A percentile compares a stretch with the other conserved stretches of the same genome.
These are phyloP conservation scores for Hirudinaria manillensis DNA, from an alignment of 2,888 invertebrate genomes.

Conservation along the genomic window DNA sequence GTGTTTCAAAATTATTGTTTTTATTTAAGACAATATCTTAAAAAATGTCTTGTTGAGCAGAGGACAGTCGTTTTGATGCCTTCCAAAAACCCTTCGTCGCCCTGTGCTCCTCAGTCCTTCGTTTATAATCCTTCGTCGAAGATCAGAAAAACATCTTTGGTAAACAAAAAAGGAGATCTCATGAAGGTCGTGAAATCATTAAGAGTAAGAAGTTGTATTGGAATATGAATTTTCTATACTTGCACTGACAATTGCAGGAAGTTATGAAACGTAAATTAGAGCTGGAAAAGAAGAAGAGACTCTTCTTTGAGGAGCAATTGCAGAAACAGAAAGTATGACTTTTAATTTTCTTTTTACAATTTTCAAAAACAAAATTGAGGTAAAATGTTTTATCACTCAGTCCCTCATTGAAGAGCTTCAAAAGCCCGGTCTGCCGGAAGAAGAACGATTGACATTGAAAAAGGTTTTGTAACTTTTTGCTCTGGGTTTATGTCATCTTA, in stretches of 20 bases:
- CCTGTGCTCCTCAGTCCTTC: neutral
- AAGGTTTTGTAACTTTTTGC: neutral
- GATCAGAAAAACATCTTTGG: neutral
- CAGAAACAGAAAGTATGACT: conserved; percentile 3
- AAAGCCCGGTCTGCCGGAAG: neutral
- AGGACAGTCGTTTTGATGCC: conserved; percentile 17
- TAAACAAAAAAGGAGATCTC: neutral
- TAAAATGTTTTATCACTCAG: neutral
- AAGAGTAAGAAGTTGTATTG: no score
- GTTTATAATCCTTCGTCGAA: neutral
- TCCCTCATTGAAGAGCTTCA: conserved; percentile 8
- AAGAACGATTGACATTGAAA: conserved; percentile 6
- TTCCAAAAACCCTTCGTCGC: neutral
- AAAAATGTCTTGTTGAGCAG: neutral
- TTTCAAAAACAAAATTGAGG: neutral
- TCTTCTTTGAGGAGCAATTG: conserved; percentile 1
- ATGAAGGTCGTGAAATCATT: neutral
- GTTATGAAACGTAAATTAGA: conserved; percentile 4
- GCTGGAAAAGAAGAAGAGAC: neutral
- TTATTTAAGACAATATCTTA: neutral
- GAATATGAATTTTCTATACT: no score
- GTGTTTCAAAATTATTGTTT: neutral
- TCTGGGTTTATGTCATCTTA: no score
- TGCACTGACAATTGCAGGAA: neutral
- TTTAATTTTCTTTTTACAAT: neutral